Evolutionary conservation across 1,140 invertebrate genomes (phyloP).

Genomic region (Carposina sasakii): DNA sequence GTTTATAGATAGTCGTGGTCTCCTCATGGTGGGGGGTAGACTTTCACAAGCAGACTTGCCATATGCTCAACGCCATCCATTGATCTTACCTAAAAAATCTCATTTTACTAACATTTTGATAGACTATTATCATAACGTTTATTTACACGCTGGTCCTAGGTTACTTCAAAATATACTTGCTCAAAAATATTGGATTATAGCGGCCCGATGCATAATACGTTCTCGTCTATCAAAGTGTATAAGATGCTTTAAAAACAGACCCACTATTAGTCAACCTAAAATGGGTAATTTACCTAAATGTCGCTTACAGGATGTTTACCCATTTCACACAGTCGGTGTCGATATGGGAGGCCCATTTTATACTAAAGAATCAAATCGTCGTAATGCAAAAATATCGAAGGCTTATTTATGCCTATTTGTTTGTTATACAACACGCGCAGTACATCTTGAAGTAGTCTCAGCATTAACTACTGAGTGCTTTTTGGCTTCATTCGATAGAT

Average conservation of each 20-base stretch:
- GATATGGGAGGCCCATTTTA: slow-evolving; percentile 14
- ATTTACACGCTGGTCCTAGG: slow-evolving; percentile 24
- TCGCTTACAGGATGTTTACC: neutral
- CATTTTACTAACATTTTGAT: slow-evolving; percentile 23
- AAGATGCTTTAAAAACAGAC: neutral
- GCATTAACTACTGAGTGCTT: slow-evolving; percentile 45
- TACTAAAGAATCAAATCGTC: slow-evolving; percentile 4
- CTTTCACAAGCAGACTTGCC: slow-evolving; percentile 14
- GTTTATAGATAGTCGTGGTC: slow-evolving; percentile 13
- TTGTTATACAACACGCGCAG: slow-evolving; percentile 25
- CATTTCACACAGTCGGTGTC: slow-evolving; percentile 9
- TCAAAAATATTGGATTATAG: slow-evolving; percentile 25
- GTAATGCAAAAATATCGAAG: slow-evolving; percentile 9
- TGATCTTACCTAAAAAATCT: slow-evolving; percentile 20
- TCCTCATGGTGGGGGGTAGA: slow-evolving; percentile 30
- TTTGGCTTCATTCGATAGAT: slow-evolving; percentile 42
- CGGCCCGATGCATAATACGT: slow-evolving; percentile 14
- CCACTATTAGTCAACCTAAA: slow-evolving; percentile 5
- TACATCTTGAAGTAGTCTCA: slow-evolving; percentile 42
- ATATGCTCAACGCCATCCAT: slow-evolving; percentile 20
- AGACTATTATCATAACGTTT: slow-evolving; percentile 18
- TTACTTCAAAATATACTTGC: slow-evolving; percentile 18
- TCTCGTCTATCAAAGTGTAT: slow-evolving; percentile 5
- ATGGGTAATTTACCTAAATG: slow-evolving; percentile 13
- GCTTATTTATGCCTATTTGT: slow-evolving; percentile 15